Percentiles rank a stretch among this genome's conserved stretches.
phyloP scores from a whole-genome alignment of 2,113 vertebrate species.

The Verasper variegatus region DNA sequence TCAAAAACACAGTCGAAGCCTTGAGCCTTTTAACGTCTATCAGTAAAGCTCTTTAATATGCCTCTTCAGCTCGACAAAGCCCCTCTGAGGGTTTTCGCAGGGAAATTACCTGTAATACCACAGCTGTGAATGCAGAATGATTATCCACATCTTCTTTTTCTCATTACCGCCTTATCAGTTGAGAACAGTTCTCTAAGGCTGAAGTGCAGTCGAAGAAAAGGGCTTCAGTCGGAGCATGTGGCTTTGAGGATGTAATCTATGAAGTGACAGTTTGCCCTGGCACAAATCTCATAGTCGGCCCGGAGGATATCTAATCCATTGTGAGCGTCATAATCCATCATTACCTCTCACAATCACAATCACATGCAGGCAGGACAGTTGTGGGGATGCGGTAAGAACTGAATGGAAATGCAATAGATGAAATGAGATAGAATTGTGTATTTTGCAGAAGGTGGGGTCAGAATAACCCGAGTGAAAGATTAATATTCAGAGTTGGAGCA shows the following conservation, averaged over 20 bases:
- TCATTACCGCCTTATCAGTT: constrained; percentile 79
- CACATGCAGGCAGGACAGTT: constrained; percentile 37
- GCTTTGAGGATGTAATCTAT: constrained; percentile 74
- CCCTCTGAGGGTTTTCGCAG: constrained; percentile 70
- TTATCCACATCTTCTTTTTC: constrained; percentile 76
- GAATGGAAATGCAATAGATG: constrained; percentile 46
- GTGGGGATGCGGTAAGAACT: constrained; percentile 30
- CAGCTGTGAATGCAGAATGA: constrained; percentile 72
- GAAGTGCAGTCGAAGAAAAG: constrained; percentile 70
- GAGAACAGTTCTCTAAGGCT: constrained; percentile 70
- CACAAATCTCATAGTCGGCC: constrained; percentile 60
- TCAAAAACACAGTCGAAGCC: constrained; percentile 69
- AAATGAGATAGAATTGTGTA: constrained; percentile 48
- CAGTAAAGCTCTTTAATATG: constrained; percentile 80
- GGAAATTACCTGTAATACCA: constrained; percentile 81
- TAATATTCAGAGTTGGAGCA: neutral
- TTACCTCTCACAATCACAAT: constrained; percentile 50
- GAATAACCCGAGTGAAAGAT: constrained; percentile 10
- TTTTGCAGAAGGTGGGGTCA: constrained; percentile 20
- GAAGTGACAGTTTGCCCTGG: constrained; percentile 65
- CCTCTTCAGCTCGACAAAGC: constrained; percentile 73
- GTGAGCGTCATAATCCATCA: constrained; percentile 55
- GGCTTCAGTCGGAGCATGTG: constrained; percentile 44
- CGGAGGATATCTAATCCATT: constrained; percentile 43
- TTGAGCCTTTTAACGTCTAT: constrained; percentile 79